phyloP scores from a whole-genome alignment of 2,888 invertebrate species.

The Phalera bucephala region DNA sequence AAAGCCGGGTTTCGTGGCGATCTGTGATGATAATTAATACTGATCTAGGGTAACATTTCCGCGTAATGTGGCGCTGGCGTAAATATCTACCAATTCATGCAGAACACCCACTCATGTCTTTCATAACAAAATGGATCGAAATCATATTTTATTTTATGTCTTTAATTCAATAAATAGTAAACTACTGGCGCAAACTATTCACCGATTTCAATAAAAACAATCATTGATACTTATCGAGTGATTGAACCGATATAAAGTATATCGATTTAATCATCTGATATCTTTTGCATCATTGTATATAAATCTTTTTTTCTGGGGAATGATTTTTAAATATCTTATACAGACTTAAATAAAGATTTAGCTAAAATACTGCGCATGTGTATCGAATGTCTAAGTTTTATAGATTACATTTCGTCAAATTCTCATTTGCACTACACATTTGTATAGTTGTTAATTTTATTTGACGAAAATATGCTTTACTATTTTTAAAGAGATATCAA shows the following conservation, averaged over 20 bases:
- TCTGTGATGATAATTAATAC: too few species aligned
- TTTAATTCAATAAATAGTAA: not conserved
- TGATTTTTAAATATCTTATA: not conserved
- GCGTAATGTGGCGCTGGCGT: too few species aligned
- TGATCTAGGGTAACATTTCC: too few species aligned
- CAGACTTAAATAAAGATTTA: not conserved
- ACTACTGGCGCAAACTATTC: not conserved
- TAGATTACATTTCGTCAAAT: conserved; percentile 4
- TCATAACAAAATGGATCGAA: too few species aligned
- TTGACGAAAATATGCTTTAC: conserved; percentile 1
- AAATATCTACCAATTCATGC: too few species aligned
- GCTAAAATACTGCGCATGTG: conserved; percentile 4
- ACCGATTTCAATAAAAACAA: conserved; percentile 8
- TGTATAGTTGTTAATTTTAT: conserved; percentile 3
- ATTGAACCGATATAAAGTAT: conserved; percentile 6
- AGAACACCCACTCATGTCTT: too few species aligned
- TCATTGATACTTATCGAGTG: conserved; percentile 2
- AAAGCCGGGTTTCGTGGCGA: too few species aligned
- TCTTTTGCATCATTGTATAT: not conserved
- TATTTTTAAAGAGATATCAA: too few species aligned
- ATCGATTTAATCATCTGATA: not conserved
- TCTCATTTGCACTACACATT: conserved; percentile 4
- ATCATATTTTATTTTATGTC: too few species aligned
- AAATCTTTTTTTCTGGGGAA: not conserved
- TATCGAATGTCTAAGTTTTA: conserved; percentile 8